Conservation (phyloP, 2,797 vertebrate species). For the Sus cebifrons region DNA sequence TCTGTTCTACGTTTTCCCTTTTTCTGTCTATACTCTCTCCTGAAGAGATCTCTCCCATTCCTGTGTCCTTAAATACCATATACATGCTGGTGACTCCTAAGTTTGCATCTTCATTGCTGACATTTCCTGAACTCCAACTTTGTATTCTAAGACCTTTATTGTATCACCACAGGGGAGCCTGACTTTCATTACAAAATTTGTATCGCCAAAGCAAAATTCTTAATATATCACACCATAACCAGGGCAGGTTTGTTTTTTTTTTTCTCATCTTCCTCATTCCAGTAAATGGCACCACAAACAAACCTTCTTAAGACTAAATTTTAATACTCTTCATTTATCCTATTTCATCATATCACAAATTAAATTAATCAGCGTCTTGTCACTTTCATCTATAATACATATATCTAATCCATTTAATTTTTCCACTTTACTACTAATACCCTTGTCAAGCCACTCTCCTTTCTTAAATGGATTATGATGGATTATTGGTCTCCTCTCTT, state of each 20-base stretch:
- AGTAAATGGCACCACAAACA: not conserved
- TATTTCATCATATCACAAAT: not conserved
- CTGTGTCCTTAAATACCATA: not conserved
- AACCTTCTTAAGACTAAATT: not conserved
- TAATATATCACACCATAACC: not conserved
- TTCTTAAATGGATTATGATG: not conserved
- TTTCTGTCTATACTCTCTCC: not conserved
- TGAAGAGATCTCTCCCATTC: not conserved
- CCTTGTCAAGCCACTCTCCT: not conserved
- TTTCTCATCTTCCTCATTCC: not conserved
- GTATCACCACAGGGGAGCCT: not conserved
- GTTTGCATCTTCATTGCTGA: not conserved
- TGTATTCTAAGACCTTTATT: not conserved
- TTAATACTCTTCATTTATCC: not conserved
- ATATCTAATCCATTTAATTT: not conserved
- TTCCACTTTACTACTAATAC: not conserved
- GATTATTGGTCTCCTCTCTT: constrained; percentile 17
- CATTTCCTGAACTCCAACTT: not conserved
- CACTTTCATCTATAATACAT: not conserved
- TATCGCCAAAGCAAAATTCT: not conserved
- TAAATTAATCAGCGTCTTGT: not conserved
- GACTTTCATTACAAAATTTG: not conserved
- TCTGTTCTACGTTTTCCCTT: not conserved
- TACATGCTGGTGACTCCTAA: not conserved
- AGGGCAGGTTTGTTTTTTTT: not conserved